Conservation (phyloP, 2,113 vertebrate species). For the Neolamprologus longior region DNA sequence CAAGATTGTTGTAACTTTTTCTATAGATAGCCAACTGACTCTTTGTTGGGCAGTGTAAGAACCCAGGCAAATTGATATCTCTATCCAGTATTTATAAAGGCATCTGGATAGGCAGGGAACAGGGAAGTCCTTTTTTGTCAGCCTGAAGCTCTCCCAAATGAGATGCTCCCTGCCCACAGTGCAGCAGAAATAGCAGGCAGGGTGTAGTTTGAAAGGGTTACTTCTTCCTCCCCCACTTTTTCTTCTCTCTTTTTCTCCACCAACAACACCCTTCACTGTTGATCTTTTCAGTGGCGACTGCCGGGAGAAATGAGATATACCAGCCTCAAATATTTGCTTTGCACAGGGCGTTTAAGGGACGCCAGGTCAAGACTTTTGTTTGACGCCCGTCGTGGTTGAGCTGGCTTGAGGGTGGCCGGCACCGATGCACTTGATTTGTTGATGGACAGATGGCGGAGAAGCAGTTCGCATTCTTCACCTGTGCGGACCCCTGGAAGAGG, state of each 20-base stretch:
- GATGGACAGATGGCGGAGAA: slow-evolving; percentile 37
- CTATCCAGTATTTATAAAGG: slow-evolving; percentile 63
- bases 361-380: slow-evolving; percentile 49
- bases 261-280: slow-evolving; percentile 30
- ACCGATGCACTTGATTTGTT: slow-evolving; percentile 35
- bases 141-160: slow-evolving; percentile 65
- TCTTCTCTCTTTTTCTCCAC: slow-evolving; percentile 27
- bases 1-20: slow-evolving; percentile 10
- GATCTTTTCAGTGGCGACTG: slow-evolving; percentile 39
- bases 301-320: slow-evolving; percentile 50
- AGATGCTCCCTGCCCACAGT: slow-evolving; percentile 69
- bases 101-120: slow-evolving; percentile 46
- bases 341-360: slow-evolving; percentile 22
- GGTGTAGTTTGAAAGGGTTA: slow-evolving; percentile 55
- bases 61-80: slow-evolving; percentile 63
- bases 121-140: slow-evolving; percentile 59
- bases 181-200: slow-evolving; percentile 66
- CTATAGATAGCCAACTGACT: slow-evolving; percentile 56
- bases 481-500: slow-evolving; percentile 25
- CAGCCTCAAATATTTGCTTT: slow-evolving; percentile 66
- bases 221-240: slow-evolving; percentile 41
- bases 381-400: slow-evolving; percentile 26
- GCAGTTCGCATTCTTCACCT: slow-evolving; percentile 48
- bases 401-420: slow-evolving; percentile 48
- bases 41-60: slow-evolving; percentile 45